Conservation (phyloP, 2,797 vertebrate genomes). For the Anguilla obscura region DNA sequence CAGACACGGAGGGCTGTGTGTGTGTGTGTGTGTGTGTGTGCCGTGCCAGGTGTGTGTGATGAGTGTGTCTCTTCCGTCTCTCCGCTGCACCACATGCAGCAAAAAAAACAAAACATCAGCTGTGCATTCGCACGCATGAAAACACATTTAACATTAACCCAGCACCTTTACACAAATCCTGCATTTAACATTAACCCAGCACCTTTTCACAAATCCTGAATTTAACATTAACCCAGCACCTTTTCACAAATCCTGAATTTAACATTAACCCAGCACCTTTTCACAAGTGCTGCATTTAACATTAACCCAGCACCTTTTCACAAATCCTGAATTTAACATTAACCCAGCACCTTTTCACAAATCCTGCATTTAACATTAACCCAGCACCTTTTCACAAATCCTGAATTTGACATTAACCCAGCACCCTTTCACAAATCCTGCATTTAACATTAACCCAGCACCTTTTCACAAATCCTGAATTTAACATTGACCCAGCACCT, state of each 20-base stretch:
- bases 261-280: neutral
- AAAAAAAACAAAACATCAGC: constrained; percentile 16
- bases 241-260: neutral
- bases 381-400: neutral
- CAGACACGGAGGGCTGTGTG: constrained; percentile 43
- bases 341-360: neutral
- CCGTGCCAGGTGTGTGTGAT: constrained; percentile 46
- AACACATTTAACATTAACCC: constrained; percentile 27
- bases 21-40: constrained; percentile 12
- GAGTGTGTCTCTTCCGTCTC: constrained; percentile 39
- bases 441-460: constrained; percentile 7
- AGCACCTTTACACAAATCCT: neutral
- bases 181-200: constrained; percentile 13
- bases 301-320: neutral
- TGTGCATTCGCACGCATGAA: neutral
- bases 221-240: constrained; percentile 11
- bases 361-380: constrained; percentile 19
- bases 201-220: neutral
- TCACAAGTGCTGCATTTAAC: constrained; percentile 7
- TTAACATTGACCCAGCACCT: constrained; percentile 3
- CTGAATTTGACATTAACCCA: constrained; percentile 15
- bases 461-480: neutral
- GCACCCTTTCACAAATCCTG: neutral
- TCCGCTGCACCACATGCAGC: constrained; percentile 37
- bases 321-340: constrained; percentile 15